Conservation (phyloP, 2,797 vertebrate genomes). For the Diceros bicornis region DNA sequence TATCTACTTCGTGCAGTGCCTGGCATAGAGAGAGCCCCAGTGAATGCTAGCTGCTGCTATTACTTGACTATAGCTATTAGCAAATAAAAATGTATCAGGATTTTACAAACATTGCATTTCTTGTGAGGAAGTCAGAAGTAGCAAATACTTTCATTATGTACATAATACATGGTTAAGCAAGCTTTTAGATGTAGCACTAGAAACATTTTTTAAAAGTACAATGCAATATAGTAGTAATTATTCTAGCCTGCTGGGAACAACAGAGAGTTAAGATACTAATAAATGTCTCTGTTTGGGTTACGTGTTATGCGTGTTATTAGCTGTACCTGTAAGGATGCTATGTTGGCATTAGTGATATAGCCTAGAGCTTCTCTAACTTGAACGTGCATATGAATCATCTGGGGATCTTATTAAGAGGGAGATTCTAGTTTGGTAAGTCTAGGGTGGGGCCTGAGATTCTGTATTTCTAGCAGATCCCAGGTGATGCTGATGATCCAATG, state of each 20-base stretch:
- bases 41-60: not conserved
- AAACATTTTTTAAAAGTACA: not conserved
- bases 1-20: not conserved
- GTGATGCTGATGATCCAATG: not conserved
- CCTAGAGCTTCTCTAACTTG: slow-evolving; percentile 53
- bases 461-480: not conserved
- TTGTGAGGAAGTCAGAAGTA: not conserved
- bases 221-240: not conserved
- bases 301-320: not conserved
- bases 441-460: not conserved
- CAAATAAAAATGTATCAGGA: slow-evolving; percentile 25
- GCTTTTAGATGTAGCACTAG: not conserved
- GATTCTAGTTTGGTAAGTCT: slow-evolving; percentile 30
- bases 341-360: not conserved
- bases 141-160: slow-evolving; percentile 61
- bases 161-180: not conserved
- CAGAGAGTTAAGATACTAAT: not conserved
- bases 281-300: slow-evolving; percentile 1
- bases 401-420: slow-evolving; percentile 68
- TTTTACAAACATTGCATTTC: not conserved
- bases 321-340: not conserved
- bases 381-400: not conserved
- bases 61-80: not conserved
- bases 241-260: not conserved
- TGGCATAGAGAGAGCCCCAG: not conserved